A percentile compares a stretch with the other conserved stretches of the same genome.
These are phyloP conservation scores for Prionailurus bengalensis DNA, from an alignment of 2,113 vertebrate genomes.

Conservation along the genomic window DNA sequence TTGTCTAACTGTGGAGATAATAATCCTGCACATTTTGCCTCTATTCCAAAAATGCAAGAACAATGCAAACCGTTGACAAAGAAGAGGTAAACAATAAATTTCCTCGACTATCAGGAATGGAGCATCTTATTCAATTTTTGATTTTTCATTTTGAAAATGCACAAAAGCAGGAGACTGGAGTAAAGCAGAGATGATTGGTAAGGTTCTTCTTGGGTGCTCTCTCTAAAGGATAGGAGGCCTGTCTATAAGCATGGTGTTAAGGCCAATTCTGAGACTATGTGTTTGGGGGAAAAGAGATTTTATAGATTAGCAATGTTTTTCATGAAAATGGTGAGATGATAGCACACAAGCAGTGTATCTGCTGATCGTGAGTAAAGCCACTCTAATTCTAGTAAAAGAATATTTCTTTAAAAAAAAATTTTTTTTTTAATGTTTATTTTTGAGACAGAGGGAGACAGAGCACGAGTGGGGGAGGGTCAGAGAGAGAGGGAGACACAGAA, in stretches of 20 bases:
- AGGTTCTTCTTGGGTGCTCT: neutral
- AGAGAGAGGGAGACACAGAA: no score
- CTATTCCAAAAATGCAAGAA: neutral
- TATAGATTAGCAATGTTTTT: neutral
- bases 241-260: neutral
- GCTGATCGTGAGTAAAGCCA: neutral
- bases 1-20: neutral
- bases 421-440: no score
- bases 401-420: neutral
- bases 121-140: neutral
- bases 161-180: neutral
- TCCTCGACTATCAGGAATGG: neutral
- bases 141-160: constrained; percentile 27
- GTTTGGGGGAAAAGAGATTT: neutral
- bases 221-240: neutral
- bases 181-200: neutral
- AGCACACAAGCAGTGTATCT: neutral
- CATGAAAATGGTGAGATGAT: neutral
- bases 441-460: no score
- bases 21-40: neutral
- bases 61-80: neutral
- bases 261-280: neutral
- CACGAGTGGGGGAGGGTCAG: no score
- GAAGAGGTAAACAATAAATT: neutral
- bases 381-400: neutral